These are phyloP conservation scores for Rhagium mordax DNA, from an alignment of 2,888 invertebrate genomes.

Conservation along the genomic window DNA sequence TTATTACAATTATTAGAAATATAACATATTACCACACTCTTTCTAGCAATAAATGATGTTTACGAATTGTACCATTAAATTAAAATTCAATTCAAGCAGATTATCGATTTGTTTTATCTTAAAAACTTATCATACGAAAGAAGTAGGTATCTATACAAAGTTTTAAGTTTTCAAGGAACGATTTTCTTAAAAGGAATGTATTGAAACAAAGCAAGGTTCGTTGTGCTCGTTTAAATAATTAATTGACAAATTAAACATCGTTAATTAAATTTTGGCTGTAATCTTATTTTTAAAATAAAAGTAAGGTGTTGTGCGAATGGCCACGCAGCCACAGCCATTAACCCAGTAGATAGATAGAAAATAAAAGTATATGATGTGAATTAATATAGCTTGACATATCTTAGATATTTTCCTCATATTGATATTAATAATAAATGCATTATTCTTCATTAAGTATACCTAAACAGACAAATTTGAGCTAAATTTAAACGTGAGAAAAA, in stretches of 20 bases:
- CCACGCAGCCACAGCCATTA: too few species aligned
- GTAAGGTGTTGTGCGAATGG: too few species aligned
- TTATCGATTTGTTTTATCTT: not conserved
- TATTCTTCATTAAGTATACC: not conserved
- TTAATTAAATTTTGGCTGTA: not conserved
- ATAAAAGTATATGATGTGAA: too few species aligned
- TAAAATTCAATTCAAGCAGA: not conserved
- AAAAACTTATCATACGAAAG: too few species aligned
- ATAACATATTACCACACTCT: too few species aligned
- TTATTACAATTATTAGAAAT: too few species aligned
- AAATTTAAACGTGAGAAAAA: slow-evolving; percentile 17
- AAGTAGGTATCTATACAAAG: not conserved
- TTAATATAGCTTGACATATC: too few species aligned
- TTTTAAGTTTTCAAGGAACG: not conserved
- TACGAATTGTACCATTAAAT: not conserved
- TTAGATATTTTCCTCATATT: too few species aligned
- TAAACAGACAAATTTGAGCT: not conserved
- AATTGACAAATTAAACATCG: not conserved
- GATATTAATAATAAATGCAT: too few species aligned
- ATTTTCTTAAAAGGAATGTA: not conserved
- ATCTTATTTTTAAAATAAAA: not conserved
- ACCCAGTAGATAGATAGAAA: too few species aligned
- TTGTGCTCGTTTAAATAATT: not conserved
- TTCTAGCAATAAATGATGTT: not conserved
- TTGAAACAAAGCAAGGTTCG: not conserved